Evolutionary conservation across 1,140 invertebrate species (phyloP).

Genomic region (Bacillus rossius): DNA sequence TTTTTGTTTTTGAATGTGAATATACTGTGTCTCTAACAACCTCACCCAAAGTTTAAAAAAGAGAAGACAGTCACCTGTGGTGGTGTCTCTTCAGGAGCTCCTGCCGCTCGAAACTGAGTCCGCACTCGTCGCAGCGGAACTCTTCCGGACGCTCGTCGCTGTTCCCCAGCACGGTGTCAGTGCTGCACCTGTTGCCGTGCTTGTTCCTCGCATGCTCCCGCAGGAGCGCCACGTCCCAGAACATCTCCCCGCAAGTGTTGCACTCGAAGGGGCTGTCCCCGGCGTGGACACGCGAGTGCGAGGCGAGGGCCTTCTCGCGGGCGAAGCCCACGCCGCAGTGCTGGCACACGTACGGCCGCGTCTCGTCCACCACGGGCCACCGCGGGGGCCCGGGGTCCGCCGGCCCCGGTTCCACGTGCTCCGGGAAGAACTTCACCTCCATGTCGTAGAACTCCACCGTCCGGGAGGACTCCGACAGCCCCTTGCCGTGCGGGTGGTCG

Average conservation of each 20-base stretch:
- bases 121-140: conserved; percentile 69
- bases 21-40: too few species aligned
- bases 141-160: conserved; percentile 61
- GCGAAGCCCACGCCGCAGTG: conserved; percentile 73
- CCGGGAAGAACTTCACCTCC: too few species aligned
- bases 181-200: conserved; percentile 2
- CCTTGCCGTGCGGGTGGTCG: too few species aligned
- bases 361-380: conserved; percentile 57
- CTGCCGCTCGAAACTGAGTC: conserved; percentile 64
- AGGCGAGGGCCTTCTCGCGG: conserved; percentile 69
- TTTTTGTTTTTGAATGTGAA: too few species aligned
- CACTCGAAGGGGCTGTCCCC: conserved; percentile 71
- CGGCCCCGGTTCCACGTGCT: too few species aligned
- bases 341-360: conserved; percentile 72
- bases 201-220: conserved; percentile 28
- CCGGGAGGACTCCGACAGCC: too few species aligned
- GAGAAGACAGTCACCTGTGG: conserved; percentile 45
- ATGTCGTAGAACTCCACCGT: too few species aligned
- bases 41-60: too few species aligned
- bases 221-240: conserved; percentile 62
- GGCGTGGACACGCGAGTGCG: conserved; percentile 53
- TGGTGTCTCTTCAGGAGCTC: conserved; percentile 65
- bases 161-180: conserved; percentile 43
- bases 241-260: conserved; percentile 68
- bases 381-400: too few species aligned